Conservation (phyloP, 2,797 vertebrate genomes). For the Sebastes nivosus region DNA sequence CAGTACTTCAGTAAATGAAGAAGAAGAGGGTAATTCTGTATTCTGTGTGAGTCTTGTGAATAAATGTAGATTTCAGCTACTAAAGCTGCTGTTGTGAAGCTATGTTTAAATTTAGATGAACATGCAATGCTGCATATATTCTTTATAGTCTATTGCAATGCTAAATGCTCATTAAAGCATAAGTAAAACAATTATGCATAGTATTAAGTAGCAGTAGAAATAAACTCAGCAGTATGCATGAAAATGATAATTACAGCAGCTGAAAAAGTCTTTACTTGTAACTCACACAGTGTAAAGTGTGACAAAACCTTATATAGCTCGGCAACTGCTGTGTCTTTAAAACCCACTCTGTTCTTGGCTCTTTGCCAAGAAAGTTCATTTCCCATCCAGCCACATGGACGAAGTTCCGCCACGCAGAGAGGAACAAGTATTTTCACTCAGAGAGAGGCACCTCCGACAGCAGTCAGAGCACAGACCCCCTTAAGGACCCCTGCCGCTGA, state of each 20-base stretch:
- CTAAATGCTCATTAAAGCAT: not conserved
- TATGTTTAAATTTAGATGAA: not conserved
- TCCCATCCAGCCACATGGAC: slow-evolving; percentile 78
- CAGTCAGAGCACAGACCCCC: slow-evolving; percentile 13
- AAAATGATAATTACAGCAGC: not conserved
- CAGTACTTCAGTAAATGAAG: not conserved
- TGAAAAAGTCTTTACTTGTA: not conserved
- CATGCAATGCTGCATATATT: not conserved
- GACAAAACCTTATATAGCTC: slow-evolving; percentile 14
- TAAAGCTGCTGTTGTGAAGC: not conserved
- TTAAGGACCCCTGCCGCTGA: slow-evolving; percentile 18
- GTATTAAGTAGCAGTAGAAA: not conserved
- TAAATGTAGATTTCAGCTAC: not conserved
- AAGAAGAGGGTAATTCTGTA: not conserved
- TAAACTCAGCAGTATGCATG: not conserved
- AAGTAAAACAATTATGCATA: not conserved
- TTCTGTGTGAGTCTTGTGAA: not conserved
- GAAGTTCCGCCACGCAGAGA: slow-evolving; percentile 55
- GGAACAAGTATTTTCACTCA: slow-evolving; percentile 52
- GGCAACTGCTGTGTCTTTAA: slow-evolving; percentile 76
- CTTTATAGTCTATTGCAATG: not conserved
- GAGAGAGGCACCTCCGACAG: slow-evolving; percentile 37
- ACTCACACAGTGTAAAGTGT: slow-evolving; percentile 3
- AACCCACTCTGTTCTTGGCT: slow-evolving; percentile 61
- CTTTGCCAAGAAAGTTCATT: slow-evolving; percentile 73